Conservation (phyloP, 2,113 vertebrate genomes). For the Leptobrachium ailaonicum region DNA sequence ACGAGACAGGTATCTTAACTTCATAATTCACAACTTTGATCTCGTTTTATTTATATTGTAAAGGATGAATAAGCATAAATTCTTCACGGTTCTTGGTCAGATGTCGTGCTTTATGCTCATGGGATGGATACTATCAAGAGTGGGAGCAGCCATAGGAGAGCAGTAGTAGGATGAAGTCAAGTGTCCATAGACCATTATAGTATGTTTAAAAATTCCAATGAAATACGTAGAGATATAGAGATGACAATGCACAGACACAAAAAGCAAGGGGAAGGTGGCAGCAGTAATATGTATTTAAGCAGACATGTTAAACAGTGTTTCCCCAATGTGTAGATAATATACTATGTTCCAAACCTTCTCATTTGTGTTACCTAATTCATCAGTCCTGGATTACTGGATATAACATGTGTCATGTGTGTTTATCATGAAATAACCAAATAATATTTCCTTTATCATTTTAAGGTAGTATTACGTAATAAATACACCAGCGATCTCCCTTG, state of each 20-base stretch:
- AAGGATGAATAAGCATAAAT: slow-evolving; percentile 67
- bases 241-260: not conserved
- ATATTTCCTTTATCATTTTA: too few relatives aligned
- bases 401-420: too few relatives aligned
- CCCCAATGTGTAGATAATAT: too few relatives aligned
- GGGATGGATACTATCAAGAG: slow-evolving; percentile 31
- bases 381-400: too few relatives aligned
- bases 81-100: slow-evolving; percentile 51
- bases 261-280: not conserved
- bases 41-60: slow-evolving; percentile 41
- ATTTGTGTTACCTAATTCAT: too few relatives aligned
- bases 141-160: slow-evolving; percentile 6
- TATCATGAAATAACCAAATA: too few relatives aligned
- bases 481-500: too few relatives aligned
- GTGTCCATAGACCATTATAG: slow-evolving; percentile 15
- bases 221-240: not conserved
- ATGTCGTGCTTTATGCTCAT: slow-evolving; percentile 33
- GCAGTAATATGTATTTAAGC: too few relatives aligned
- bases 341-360: too few relatives aligned
- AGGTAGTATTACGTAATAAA: too few relatives aligned
- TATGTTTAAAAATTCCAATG: slow-evolving; percentile 1
- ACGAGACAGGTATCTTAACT: slow-evolving; percentile 61
- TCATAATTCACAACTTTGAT: slow-evolving; percentile 40
- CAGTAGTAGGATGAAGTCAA: slow-evolving; percentile 27
- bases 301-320: too few relatives aligned